phyloP scores from a whole-genome alignment of 2,113 vertebrate genomes.

The Colaptes auratus region DNA sequence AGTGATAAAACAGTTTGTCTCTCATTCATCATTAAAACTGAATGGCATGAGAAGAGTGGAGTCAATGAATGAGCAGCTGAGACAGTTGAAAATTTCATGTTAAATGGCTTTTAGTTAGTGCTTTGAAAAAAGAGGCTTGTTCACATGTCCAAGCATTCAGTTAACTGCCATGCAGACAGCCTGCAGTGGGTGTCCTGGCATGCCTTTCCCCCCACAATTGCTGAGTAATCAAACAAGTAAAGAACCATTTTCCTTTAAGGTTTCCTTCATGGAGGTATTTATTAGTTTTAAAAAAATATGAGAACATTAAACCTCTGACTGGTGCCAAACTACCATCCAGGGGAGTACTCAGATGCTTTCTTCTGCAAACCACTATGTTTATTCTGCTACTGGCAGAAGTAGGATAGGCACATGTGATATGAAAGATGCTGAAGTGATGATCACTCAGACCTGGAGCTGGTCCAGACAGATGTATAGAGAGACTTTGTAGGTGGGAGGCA shows the following conservation, averaged over 20 bases:
- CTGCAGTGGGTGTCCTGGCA: background rate
- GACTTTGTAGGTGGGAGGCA: background rate
- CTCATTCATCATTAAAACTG: background rate
- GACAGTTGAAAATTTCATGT: background rate
- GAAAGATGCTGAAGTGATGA: background rate
- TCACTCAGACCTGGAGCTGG: background rate
- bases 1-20: background rate
- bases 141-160: no score
- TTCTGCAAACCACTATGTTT: background rate
- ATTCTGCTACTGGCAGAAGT: background rate
- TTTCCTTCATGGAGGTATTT: background rate
- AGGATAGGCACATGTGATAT: background rate
- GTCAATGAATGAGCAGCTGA: background rate
- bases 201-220: background rate
- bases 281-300: background rate
- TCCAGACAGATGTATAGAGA: background rate
- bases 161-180: no score
- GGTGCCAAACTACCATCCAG: background rate
- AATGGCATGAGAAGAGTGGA: background rate
- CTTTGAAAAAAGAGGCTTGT: background rate
- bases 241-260: background rate
- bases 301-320: background rate
- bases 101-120: background rate
- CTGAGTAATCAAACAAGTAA: background rate
- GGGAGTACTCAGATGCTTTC: background rate